phyloP scores from a whole-genome alignment of 2,113 vertebrate genomes.

The Phalacrocorax pelagicus region DNA sequence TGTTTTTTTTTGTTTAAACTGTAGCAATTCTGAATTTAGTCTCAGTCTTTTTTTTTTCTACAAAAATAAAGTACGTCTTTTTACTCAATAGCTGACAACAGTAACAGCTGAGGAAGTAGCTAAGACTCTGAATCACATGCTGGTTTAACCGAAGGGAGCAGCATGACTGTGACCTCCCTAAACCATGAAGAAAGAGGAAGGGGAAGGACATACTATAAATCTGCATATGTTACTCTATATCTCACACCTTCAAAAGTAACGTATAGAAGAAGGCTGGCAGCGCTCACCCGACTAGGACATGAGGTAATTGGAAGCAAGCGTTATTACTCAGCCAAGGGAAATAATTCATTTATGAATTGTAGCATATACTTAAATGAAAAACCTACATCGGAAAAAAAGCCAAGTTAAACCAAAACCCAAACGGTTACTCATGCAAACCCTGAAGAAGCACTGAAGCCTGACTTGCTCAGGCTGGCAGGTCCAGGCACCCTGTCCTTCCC shows the following conservation, averaged over 20 bases:
- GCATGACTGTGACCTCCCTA: neutral
- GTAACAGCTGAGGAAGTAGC: neutral
- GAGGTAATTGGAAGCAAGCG: neutral
- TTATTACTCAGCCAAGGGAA: neutral
- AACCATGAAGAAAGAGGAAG: neutral
- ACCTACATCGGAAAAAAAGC: neutral
- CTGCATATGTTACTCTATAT: neutral
- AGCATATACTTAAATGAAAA: neutral
- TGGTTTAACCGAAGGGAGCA: neutral
- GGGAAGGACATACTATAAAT: neutral
- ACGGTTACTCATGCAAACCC: neutral
- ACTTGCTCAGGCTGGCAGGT: neutral
- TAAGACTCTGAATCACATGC: neutral
- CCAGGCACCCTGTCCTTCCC: rapidly evolving
- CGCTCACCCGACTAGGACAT: rapidly evolving
- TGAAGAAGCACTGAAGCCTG: neutral
- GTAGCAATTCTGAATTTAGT: neutral
- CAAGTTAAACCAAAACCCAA: neutral
- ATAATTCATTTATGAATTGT: neutral
- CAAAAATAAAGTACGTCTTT: neutral
- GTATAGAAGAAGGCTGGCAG: neutral
- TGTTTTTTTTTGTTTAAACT: neutral
- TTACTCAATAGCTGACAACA: neutral
- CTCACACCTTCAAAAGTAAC: neutral
- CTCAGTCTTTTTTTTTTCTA: neutral